Base-by-base conservation (phyloP, 2,888 invertebrate species). In the Tinea pellionella region DNA sequence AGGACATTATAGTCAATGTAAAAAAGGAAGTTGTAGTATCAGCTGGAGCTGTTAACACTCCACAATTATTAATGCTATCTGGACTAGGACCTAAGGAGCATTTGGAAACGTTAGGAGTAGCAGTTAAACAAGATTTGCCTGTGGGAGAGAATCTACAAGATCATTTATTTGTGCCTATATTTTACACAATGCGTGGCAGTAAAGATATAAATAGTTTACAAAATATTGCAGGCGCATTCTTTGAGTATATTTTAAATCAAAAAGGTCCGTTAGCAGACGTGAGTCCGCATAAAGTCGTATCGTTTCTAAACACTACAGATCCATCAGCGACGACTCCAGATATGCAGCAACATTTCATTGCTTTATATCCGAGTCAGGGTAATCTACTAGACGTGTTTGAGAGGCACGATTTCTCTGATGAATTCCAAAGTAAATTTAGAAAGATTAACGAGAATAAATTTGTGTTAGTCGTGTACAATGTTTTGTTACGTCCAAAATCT, bases 401-500 rank as follows among this genome's bases (percentile, higher is more conserved):
- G 1, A 69, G 69, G 41, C 80, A 80, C 43, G 71, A 61, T 0
- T 58, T 77, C 0, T 67, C 32, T 29, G 73, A 78, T 1, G 74
- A 80, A 60, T 64, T 73, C 53, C 63, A 65, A 32, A 63, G 64
- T 43, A 69, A 73, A 63, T 75, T 74, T 55, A 59, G 66, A 11
- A 61, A 72, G 47, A 55, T 78, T 4, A 81, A 75, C 63, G 65
- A 74, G 43, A 65, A 77, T 12, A 66, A 76, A 37, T 66, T 68
- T 42, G 61, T 75, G 0, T 63, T 91, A 65, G 78, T 89, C 24
- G 73, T 90, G 1, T 80, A 88, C 2, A 90, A 89, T 0, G 77
- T 92, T 9, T 59, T 94, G 58, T 73, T 94, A 71, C 79, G 92
- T 60, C 94, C 94, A 0, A 88, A 86, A 63, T 94, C 94, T 61